Percentiles rank a stretch among this genome's conserved stretches.
phyloP scores from a whole-genome alignment of 2,797 vertebrate genomes.

The Yasuhikotakia modesta region DNA sequence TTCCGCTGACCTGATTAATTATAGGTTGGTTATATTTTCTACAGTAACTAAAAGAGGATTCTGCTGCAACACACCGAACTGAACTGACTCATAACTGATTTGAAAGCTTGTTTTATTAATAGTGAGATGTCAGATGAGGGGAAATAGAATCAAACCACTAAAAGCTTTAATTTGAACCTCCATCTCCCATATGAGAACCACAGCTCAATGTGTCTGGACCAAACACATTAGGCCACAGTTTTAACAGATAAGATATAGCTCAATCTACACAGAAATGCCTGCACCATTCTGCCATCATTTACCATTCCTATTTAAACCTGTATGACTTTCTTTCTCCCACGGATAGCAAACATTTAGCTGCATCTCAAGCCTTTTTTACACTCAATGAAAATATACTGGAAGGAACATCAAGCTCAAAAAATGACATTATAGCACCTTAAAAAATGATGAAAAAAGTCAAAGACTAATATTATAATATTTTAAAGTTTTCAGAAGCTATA shows the following conservation, averaged over 20 bases:
- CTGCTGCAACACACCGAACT: not conserved
- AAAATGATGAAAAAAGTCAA: not conserved
- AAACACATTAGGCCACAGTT: not conserved
- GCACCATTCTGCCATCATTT: no score
- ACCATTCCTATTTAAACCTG: no score
- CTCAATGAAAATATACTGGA: no score
- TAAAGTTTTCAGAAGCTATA: not conserved
- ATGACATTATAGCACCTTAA: not conserved
- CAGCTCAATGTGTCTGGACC: not conserved
- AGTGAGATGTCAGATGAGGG: not conserved
- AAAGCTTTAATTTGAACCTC: not conserved
- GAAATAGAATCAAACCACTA: not conserved
- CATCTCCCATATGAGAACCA: not conserved
- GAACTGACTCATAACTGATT: not conserved
- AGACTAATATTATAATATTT: not conserved
- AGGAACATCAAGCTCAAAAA: not conserved
- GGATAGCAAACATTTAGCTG: no score
- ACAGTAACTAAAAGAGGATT: slow-evolving; percentile 6
- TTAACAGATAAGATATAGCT: no score
- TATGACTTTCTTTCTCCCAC: no score
- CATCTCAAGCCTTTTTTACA: no score
- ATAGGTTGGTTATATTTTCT: not conserved
- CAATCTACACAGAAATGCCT: no score
- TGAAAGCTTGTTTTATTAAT: not conserved
- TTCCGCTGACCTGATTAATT: slow-evolving; percentile 29